Evolutionary conservation across 2,113 vertebrate genomes (phyloP), one percentile per base, ranked within the genome.

Genomic region (Crocuta crocuta): DNA sequence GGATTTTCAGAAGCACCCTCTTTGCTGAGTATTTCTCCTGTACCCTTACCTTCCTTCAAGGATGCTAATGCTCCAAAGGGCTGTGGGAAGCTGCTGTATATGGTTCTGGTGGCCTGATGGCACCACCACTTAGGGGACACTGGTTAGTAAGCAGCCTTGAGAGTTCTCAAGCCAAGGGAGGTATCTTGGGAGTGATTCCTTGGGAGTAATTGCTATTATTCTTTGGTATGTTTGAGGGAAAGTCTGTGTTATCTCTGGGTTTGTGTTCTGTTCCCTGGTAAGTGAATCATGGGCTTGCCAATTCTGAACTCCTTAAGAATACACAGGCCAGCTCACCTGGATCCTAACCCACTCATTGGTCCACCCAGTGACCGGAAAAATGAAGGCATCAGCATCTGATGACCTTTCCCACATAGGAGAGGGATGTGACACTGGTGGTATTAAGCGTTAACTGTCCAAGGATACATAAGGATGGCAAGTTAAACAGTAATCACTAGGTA

Each of bases 401-500:
- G 93, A 98, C 70, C 83, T 91, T 89, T 31, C 10, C 70, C 35
- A 58, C 8, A 0, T 61, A 78, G 66, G 74, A 68, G 80, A 95
- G 83, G 92, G 92, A 94, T 92, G 95, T 96, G 98, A 92, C 53
- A 66, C 50, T 31, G 95, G 97, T 33, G 45, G 93, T 31, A 81
- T 63, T 81, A 95, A 91, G 65, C 0, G 50, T 61, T 45, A 97
- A 86, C 13, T 84, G 97, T 80, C 97, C n/a, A 1, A 92, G 98
- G 97, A 98, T 17, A 96, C 98, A 90, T 78, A 96, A 96, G 98
- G 97, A 93, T 97, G 97, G 98, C 95, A 97, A 66, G 96, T 96
- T 98, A 98, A 98, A 94, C 89, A 95, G 98, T 96, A 98, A 98
- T 98, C 98, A 96, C 98, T 24, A 98, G 98, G 99, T 98, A 99